These are phyloP conservation scores for Calephelis nemesis DNA, from an alignment of 1,140 invertebrate genomes.

Conservation along the genomic window DNA sequence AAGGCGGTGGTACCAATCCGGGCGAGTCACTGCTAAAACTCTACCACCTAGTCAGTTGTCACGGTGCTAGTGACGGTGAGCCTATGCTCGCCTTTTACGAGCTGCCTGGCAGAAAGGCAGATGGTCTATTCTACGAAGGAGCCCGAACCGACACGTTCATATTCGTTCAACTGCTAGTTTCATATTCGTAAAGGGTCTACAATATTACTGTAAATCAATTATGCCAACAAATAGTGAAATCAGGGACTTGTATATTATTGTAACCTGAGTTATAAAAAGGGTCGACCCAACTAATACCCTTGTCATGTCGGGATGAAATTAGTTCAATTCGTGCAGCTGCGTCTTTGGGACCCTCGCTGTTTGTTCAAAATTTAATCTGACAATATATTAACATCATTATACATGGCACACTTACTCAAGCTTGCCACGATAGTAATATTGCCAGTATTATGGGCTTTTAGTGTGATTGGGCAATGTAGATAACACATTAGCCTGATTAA, in stretches of 20 bases:
- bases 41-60: too few species aligned
- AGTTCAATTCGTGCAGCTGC: conserved; percentile 70
- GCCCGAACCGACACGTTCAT: too few species aligned
- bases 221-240: conserved; percentile 27
- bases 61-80: too few species aligned
- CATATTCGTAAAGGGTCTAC: neutral
- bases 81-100: too few species aligned
- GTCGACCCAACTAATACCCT: conserved; percentile 73
- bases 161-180: too few species aligned
- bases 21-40: too few species aligned
- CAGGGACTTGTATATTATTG: conserved; percentile 26
- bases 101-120: too few species aligned
- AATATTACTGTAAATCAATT: conserved; percentile 11
- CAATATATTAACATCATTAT: conserved; percentile 54
- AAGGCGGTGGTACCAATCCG: too few species aligned
- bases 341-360: conserved; percentile 49
- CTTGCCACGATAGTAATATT: conserved; percentile 26
- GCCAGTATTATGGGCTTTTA: conserved; percentile 16
- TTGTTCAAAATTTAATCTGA: conserved; percentile 68
- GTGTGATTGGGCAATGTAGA: neutral
- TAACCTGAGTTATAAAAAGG: conserved; percentile 71
- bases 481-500: too few species aligned
- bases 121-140: too few species aligned
- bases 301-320: conserved; percentile 74
- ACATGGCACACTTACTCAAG: conserved; percentile 29